These are phyloP conservation scores for Thecophora atra DNA, from an alignment of 2,888 invertebrate genomes.

Conservation along the genomic window DNA sequence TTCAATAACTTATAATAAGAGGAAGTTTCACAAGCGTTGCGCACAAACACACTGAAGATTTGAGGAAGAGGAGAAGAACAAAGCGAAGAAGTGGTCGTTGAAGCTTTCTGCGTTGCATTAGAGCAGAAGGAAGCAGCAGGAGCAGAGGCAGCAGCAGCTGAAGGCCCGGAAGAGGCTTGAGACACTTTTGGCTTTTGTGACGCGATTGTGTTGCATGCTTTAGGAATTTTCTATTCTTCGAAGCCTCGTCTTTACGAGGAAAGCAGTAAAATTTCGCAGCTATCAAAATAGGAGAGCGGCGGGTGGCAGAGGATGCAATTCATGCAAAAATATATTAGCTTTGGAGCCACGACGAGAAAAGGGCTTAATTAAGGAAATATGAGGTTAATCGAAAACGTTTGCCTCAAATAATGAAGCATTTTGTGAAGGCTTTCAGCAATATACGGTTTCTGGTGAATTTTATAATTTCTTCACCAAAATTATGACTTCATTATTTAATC, in stretches of 20 bases:
- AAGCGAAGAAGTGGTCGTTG: neutral
- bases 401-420: no score
- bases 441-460: no score
- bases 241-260: slow-evolving; percentile 5
- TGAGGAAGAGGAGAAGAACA: neutral
- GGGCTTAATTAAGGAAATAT: no score
- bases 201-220: slow-evolving; percentile 17
- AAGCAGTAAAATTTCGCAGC: neutral
- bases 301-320: neutral
- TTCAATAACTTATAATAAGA: slow-evolving; percentile 29
- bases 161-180: slow-evolving; percentile 14
- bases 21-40: slow-evolving; percentile 2
- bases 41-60: neutral
- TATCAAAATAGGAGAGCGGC: neutral
- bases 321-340: no score
- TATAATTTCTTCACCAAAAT: no score
- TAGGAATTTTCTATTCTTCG: neutral
- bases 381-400: no score
- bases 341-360: no score
- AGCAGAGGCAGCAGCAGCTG: neutral
- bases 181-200: slow-evolving; percentile 25
- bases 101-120: no score
- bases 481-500: no score
- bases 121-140: neutral
- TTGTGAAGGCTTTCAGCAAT: no score